Base-by-base conservation (phyloP, 2,797 vertebrate species). In the Falco rusticolus region DNA sequence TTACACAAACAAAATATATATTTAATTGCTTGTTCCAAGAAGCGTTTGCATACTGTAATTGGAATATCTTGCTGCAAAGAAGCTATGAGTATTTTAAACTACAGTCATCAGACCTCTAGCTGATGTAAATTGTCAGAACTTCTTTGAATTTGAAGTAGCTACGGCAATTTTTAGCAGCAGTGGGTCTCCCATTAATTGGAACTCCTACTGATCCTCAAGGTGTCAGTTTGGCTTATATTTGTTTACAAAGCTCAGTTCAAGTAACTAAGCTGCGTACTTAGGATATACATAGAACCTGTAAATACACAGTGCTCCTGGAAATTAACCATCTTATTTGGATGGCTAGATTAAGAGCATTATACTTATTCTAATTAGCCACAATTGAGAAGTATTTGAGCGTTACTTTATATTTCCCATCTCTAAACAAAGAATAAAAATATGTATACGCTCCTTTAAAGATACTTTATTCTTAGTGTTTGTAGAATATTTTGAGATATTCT, bases 171-270 rank as follows among this genome's bases (percentile, higher is more conserved):
- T 86, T 86, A 96, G 65, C 96, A 93, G 93, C 89, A 90, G 96
- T 86, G 70, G 66, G 93, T 96, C 87, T 96, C 34, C 70, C 74
- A 82, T 90, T 97, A 96, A 95, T 94, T 95, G 92, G 95, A 89
- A 37, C 33, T 75, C 94, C 94, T 83, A 93, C 92, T 95, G 93
- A 86, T 96, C 61, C 78, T 95, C 94, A 96, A 90, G 93, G 94
- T 95, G 89, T 94, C 93, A 93, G 65, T 95, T 94, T 97, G 92
- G 86, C 84, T 92, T 34, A 20, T 59, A 90, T 91, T 96, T 96
- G 86, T 95, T 93, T 96, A 93, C 86, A 93, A 92, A 93, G 69
- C 87, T 89, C 25, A 29, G 71, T 89, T 92, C 19, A 6, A 92
- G 68, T 69, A 95, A 85, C 86, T 75, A 45, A 92, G 54, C 81